A percentile compares a stretch with the other conserved stretches of the same genome.
phyloP scores from a whole-genome alignment of 2,113 vertebrate genomes.

The Corythaeola cristata region DNA sequence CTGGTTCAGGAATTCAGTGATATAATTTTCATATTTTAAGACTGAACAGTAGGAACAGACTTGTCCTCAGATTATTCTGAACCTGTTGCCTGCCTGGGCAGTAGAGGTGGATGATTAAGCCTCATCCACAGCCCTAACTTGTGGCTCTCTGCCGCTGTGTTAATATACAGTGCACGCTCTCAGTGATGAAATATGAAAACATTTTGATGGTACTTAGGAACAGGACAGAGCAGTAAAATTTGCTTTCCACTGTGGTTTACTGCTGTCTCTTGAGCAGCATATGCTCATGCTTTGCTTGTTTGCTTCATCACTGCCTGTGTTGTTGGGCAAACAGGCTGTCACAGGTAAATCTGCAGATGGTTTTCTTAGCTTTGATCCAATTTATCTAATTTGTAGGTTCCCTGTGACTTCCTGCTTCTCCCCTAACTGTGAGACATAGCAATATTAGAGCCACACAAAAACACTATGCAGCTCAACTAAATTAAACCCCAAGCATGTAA shows the following conservation, averaged over 20 bases:
- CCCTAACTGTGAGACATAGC: neutral
- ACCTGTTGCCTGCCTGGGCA: neutral
- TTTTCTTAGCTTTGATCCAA: constrained; percentile 10
- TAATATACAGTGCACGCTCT: neutral
- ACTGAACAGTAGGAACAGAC: neutral
- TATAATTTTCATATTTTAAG: neutral
- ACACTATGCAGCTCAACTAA: neutral
- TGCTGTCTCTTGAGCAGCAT: constrained; percentile 62
- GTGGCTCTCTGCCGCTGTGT: neutral
- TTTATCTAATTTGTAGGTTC: constrained; percentile 13
- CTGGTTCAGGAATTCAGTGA: neutral
- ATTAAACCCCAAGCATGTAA: constrained; percentile 1
- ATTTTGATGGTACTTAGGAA: constrained; percentile 53
- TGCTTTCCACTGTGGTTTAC: constrained; percentile 8
- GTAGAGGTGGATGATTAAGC: neutral
- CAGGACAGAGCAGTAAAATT: neutral
- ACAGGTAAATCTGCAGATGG: constrained; percentile 55
- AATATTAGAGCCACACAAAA: constrained; percentile 2
- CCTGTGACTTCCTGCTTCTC: neutral
- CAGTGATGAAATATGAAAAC: constrained; percentile 6
- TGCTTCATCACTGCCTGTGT: neutral
- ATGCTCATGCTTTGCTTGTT: constrained; percentile 56
- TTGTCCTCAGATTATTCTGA: neutral
- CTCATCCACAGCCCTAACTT: neutral
- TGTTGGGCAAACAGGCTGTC: constrained; percentile 65